Base-by-base conservation (phyloP, 2,113 vertebrate genomes). In the Cephalopholis sonnerati region DNA sequence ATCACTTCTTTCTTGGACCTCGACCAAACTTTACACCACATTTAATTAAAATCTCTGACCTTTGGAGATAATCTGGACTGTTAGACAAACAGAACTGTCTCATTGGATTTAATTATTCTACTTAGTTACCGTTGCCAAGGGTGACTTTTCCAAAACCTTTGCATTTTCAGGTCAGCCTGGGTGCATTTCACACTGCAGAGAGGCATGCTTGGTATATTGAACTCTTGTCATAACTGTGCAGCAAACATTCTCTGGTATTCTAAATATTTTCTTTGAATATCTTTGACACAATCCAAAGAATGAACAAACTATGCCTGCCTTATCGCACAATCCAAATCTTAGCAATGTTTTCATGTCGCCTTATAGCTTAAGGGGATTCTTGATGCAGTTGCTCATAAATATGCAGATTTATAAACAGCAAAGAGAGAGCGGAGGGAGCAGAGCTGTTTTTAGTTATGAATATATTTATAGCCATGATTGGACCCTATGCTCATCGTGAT, bases 161-260 rank as follows among this genome's bases (percentile, higher is more conserved):
- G 27, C 7, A 13, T 74, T 50, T 74, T 69, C 27, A 64, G 54
- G 18, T n/a, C 44, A 1, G 39, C 54, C 66, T 58, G 55, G 66
- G 70, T 57, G 81, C 50, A 69, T 77, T 79, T 82, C 44, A 61
- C 76, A 86, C 74, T 44, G 76, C 64, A 74, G 36, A 12, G 79
- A 82, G 74, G 53, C 16, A 84, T 75, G 69, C 36, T 51, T 16
- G 39, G 51, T 63, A 65, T 68, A 76, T 29, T 55, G 74, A 77
- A 68, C 53, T 74, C n/a, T 25, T 15, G 32, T 61, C 77, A 64
- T 41, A 83, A 68, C 66, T 67, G 71, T 50, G 69, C 62, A 9
- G 83, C 53, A 85, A 87, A 85, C 73, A 74, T 58, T 7, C 66
- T 55, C 46, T 55, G 81, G 68, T 63, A 81, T 83, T 69, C 51